phyloP scores from a whole-genome alignment of 2,888 invertebrate genomes.

The Tetragnatha montana region DNA sequence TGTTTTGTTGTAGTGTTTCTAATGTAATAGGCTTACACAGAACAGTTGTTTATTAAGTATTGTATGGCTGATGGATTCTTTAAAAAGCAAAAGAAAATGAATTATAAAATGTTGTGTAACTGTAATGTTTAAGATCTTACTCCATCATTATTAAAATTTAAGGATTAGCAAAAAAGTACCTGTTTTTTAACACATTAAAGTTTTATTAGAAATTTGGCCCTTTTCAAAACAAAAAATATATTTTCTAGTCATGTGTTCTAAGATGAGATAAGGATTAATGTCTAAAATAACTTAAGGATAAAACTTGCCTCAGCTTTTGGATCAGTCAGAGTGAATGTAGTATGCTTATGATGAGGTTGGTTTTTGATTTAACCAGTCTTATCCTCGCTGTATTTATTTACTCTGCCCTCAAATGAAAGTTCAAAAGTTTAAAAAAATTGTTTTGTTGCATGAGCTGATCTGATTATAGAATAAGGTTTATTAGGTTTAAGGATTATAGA shows the following conservation, averaged over 20 bases:
- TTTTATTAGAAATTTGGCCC: neutral
- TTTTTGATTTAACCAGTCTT: constrained; percentile 6
- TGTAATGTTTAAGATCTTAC: too few species aligned
- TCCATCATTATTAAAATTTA: too few species aligned
- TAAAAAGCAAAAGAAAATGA: too few species aligned
- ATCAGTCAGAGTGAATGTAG: neutral
- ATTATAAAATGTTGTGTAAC: too few species aligned
- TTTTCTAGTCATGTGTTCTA: neutral
- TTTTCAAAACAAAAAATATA: neutral
- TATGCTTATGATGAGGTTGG: neutral
- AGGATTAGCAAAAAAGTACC: too few species aligned
- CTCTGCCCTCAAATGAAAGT: too few species aligned
- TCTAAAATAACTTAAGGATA: neutral
- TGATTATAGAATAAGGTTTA: too few species aligned
- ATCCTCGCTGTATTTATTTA: neutral
- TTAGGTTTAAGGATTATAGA: neutral
- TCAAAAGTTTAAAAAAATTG: too few species aligned
- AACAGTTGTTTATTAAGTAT: too few species aligned
- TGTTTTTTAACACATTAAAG: neutral
- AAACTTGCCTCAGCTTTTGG: neutral
- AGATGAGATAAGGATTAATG: neutral
- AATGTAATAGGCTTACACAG: too few species aligned
- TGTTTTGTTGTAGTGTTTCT: too few species aligned
- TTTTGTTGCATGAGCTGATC: neutral
- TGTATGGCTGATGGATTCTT: too few species aligned